phyloP scores from a whole-genome alignment of 1,140 invertebrate species.

The Saccostrea glomerata region DNA sequence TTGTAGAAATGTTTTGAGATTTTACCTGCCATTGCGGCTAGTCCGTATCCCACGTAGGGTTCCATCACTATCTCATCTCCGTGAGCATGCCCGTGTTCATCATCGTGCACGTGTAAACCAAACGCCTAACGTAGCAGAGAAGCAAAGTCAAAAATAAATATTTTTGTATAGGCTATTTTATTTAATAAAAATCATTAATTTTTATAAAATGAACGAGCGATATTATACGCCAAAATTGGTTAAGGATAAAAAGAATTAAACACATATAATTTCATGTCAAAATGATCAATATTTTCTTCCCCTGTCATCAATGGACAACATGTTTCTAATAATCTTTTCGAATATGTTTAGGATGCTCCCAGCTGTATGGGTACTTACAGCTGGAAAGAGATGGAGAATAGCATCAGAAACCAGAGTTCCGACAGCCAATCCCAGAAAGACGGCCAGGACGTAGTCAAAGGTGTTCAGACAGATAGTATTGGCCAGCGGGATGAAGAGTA shows the following conservation, averaged over 20 bases:
- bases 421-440: constrained; percentile 79
- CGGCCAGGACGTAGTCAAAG: constrained; percentile 73
- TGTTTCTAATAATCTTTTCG: too few species aligned
- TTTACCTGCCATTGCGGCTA: constrained; percentile 69
- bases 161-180: not conserved
- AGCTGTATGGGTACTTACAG: constrained; percentile 59
- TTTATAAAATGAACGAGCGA: not conserved
- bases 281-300: too few species aligned
- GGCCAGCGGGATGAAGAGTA: constrained; percentile 60
- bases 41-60: constrained; percentile 62
- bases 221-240: too few species aligned
- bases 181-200: not conserved
- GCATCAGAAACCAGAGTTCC: constrained; percentile 79
- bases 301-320: too few species aligned
- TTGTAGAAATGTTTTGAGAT: not conserved
- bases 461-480: not conserved
- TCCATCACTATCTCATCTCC: constrained; percentile 54
- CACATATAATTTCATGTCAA: too few species aligned
- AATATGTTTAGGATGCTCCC: too few species aligned
- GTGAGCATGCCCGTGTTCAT: constrained; percentile 57
- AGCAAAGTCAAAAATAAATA: not conserved
- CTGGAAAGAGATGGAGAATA: constrained; percentile 79
- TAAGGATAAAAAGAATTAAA: too few species aligned
- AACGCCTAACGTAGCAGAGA: constrained; percentile 59
- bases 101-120: constrained; percentile 63